Evolutionary conservation across 2,797 vertebrate genomes (phyloP).

Genomic region (Rhynchotus rufescens): DNA sequence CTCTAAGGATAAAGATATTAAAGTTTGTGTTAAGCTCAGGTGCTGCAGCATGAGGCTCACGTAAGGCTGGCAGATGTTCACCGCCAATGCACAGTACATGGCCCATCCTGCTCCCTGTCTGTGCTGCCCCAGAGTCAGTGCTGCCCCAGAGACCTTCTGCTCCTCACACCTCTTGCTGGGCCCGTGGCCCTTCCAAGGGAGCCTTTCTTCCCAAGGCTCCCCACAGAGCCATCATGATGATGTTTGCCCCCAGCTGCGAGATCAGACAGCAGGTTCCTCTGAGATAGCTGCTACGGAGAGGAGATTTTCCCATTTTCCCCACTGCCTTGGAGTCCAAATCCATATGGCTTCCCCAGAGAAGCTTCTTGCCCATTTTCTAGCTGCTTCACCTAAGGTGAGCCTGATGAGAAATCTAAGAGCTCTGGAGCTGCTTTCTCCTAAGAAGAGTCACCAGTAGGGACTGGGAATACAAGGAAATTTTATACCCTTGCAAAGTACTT

Average conservation of each 20-base stretch:
- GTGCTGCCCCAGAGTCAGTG: not conserved
- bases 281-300: not conserved
- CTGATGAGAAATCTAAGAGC: not conserved
- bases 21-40: not conserved
- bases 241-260: fast-evolving
- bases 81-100: not conserved
- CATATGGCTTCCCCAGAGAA: not conserved
- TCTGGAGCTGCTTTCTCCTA: not conserved
- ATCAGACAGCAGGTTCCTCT: not conserved
- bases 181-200: not conserved
- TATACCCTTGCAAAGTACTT: not conserved
- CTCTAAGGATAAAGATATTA: not conserved
- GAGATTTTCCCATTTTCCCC: not conserved
- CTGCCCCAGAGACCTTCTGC: not conserved
- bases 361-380: not conserved
- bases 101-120: not conserved
- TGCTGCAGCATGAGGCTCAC: not conserved
- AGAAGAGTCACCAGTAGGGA: not conserved
- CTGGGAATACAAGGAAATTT: not conserved
- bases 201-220: not conserved
- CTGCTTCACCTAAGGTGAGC: not conserved
- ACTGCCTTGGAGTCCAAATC: not conserved
- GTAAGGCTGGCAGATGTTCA: not conserved
- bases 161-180: not conserved
- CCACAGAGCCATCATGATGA: not conserved